Evolutionary conservation across 23 tunicate genomes (phyloP).

Genomic region (Trididemnum clinides): DNA sequence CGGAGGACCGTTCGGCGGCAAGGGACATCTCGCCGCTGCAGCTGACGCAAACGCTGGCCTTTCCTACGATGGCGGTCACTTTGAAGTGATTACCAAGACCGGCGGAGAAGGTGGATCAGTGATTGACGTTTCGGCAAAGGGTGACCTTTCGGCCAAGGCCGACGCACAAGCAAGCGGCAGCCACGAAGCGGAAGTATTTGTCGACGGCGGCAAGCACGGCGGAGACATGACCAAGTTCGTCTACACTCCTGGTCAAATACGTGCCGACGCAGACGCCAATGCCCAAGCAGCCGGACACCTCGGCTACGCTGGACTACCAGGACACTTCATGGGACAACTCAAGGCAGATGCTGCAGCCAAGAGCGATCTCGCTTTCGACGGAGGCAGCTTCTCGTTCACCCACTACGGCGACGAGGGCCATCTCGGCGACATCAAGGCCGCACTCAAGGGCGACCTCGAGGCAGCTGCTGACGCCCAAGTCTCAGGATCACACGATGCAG

Average conservation of each 20-base stretch:
- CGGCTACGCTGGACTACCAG: slow-evolving; percentile 2
- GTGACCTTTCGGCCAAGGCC: neutral
- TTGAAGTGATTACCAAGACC: slow-evolving; percentile 7
- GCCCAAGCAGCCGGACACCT: neutral
- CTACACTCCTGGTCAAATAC: neutral
- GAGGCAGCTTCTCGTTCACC: neutral
- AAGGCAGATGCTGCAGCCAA: neutral
- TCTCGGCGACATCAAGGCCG: neutral
- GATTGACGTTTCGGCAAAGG: neutral
- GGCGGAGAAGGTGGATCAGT: neutral
- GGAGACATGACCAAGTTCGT: neutral
- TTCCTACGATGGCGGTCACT: slow-evolving; percentile 5
- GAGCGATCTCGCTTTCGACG: neutral
- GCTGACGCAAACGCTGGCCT: neutral
- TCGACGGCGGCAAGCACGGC: neutral
- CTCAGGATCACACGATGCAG: neutral
- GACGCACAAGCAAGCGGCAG: slow-evolving; percentile 2
- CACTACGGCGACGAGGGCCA: neutral
- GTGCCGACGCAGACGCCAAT: neutral
- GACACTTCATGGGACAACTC: slow-evolving; percentile 1
- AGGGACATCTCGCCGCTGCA: neutral
- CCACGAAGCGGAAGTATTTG: neutral
- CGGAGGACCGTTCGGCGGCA: neutral
- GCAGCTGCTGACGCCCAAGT: neutral
- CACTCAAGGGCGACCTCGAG: neutral